Evolutionary conservation across 2,113 vertebrate species (phyloP), one percentile per base, ranked within the genome.

Genomic region (Beaufortia kweichowensis): DNA sequence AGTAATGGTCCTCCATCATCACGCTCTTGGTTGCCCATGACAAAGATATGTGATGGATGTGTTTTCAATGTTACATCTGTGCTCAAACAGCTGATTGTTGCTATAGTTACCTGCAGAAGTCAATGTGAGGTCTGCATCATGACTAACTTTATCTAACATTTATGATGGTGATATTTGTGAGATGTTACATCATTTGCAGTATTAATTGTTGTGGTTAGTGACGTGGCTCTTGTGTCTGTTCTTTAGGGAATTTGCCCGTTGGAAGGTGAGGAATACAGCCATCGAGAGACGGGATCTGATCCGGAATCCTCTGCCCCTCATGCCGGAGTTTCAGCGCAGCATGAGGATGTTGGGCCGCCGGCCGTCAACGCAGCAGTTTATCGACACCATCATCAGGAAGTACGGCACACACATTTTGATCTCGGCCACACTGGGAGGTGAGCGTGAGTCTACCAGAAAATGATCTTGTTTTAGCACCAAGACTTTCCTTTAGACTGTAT

Each of bases 191-290:
- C n/a, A n/a, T n/a, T n/a, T n/a, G n/a, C n/a, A n/a, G n/a, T n/a
- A n/a, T n/a, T n/a, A n/a, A n/a, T n/a, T n/a, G n/a, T 11, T 10
- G 35, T 39, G 35, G 8, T 39, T 2, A 10, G 9, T 39, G 11
- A 39, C 2, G 35, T 11, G 46, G 31, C n/a, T 75, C 10, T 8
- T 85, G 29, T 76, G 26, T 85, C 19, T 83, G 69, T 83, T 33
- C 60, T 28, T 0, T 78, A 99, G 97, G 94, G 97, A 99, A 91
- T 99, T 99, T 98, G 97, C 97, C 91, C 97, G 97, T 94, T 99
- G 97, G 97, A 99, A 98, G 96, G 97, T 99, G 96, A 99, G 97
- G 92, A 99, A 99, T 90, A 98, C 95, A 68, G 97, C 97, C 81
- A 95, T 99, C 0, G 97, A 98, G 87, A 88, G 96, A 84, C 92